These are phyloP conservation scores for Apogon talboti DNA, from an alignment of 2,797 vertebrate genomes.

Conservation along the genomic window DNA sequence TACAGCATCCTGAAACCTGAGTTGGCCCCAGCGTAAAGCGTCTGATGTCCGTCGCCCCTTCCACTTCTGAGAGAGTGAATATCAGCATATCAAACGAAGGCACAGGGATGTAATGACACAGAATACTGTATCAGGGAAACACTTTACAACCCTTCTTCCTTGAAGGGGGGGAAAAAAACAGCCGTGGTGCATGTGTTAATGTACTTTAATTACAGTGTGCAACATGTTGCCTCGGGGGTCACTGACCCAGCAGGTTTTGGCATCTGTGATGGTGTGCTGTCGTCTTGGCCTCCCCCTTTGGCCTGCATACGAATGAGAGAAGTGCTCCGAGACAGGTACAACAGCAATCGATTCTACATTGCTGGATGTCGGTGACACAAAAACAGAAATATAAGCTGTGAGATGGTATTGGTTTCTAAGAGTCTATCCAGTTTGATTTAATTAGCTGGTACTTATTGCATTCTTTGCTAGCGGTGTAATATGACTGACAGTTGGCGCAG, in stretches of 20 bases:
- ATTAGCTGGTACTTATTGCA: constrained; percentile 79
- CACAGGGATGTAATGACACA: constrained; percentile 52
- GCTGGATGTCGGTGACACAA: constrained; percentile 57
- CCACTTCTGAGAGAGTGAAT: constrained; percentile 59
- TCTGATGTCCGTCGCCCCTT: constrained; percentile 61
- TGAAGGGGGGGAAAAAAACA: constrained; percentile 31
- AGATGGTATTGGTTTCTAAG: constrained; percentile 61
- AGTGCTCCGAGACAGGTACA: constrained; percentile 38
- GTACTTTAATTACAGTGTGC: constrained; percentile 63
- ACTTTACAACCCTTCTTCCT: constrained; percentile 57
- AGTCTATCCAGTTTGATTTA: constrained; percentile 75
- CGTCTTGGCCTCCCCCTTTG: not conserved
- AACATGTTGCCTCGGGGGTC: constrained; percentile 46
- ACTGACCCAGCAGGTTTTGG: constrained; percentile 31
- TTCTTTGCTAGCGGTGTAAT: constrained; percentile 76
- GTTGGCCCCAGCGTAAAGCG: constrained; percentile 40
- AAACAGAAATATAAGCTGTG: constrained; percentile 68
- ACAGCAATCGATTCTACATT: constrained; percentile 48
- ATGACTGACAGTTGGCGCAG: constrained; percentile 75
- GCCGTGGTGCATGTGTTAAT: constrained; percentile 68
- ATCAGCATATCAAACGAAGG: constrained; percentile 71
- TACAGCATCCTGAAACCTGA: constrained; percentile 73
- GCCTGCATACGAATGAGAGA: constrained; percentile 7
- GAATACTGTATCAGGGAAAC: constrained; percentile 64
- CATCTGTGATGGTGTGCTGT: constrained; percentile 51